Conservation (phyloP, 2,113 vertebrate genomes). For the Corythaixoides concolor region DNA sequence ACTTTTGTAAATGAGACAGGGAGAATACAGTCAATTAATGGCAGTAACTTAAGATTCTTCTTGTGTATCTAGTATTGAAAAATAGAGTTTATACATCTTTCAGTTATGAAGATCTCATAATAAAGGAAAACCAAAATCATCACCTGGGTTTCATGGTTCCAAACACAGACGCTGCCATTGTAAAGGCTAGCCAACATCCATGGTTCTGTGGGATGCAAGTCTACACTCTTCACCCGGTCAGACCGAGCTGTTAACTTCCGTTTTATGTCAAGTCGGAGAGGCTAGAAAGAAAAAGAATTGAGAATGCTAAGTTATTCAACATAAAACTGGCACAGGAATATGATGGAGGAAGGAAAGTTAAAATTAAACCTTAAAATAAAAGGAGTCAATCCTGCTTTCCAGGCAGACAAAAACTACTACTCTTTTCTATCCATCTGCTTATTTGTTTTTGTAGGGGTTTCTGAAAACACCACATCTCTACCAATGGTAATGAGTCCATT, state of each 20-base stretch:
- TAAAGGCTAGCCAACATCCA: slow-evolving; percentile 98
- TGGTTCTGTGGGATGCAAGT: slow-evolving; percentile 92
- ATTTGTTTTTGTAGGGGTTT: neutral
- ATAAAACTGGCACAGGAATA: neutral
- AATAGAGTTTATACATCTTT: neutral
- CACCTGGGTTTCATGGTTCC: slow-evolving; percentile 97
- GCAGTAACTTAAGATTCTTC: neutral
- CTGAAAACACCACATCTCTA: neutral
- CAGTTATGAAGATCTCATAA: neutral
- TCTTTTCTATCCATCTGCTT: neutral
- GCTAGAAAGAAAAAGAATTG: slow-evolving; percentile 68
- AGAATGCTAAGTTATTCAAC: neutral
- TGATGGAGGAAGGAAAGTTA: neutral
- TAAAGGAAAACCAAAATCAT: neutral
- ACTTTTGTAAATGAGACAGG: neutral
- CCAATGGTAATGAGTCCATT: neutral
- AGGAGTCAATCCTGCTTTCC: neutral
- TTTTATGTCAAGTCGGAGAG: slow-evolving; percentile 95
- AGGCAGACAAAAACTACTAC: neutral
- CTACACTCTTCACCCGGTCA: slow-evolving; percentile 94
- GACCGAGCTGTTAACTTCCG: slow-evolving; percentile 92
- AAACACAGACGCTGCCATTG: slow-evolving; percentile 93
- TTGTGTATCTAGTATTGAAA: neutral
- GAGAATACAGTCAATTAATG: neutral
- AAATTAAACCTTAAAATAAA: neutral